Evolutionary conservation across 2,888 invertebrate species (phyloP), one percentile per base, ranked within the genome.

Genomic region (Odontocolon sp.): DNA sequence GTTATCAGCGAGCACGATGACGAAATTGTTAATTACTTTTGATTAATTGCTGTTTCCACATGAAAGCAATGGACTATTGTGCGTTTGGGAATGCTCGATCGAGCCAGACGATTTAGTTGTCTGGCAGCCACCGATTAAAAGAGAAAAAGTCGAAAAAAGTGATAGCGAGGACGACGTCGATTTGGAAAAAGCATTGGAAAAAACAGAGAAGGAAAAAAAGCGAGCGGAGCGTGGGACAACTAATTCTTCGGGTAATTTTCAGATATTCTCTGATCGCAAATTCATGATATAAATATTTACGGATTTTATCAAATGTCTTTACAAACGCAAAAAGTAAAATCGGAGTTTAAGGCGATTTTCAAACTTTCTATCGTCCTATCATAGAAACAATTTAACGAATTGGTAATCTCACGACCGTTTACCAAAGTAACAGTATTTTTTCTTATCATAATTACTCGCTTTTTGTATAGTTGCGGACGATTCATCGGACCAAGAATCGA

Each of bases 31-130:
- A 18, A 18, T 9, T 18, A 18, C 16, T 18, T 42, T 42, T 26
- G 26, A 5, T 3, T 1, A n/a, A 21, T 21, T 9, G 1, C 26
- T 21, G n/a, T 40, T 26, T 3, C n/a, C n/a, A n/a, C n/a, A n/a
- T n/a, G n/a, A n/a, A n/a, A 93, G 94, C 84, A 97, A 97, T 90
- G 98, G 98, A 0, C 95, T 95, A 82, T 91, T 97, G 2, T 95
- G 94, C 87, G 88, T 97, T 45, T 99, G 98, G 98, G 95, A 97
- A 86, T 96, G 97, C 81, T 95, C 93, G 82, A 91, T 96, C 61
- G 94, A 95, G 71, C 92, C 94, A 0, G 94, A 94, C 57, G 95
- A 95, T 64, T 91, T 98, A 50, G 90, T 93, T 11, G 91, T 91
- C 3, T 91, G 90, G 21, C 90, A 91, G 38, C 92, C 93, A 80